Evolutionary conservation across 2,797 vertebrate genomes (phyloP).

Genomic region (Microhierax caerulescens): DNA sequence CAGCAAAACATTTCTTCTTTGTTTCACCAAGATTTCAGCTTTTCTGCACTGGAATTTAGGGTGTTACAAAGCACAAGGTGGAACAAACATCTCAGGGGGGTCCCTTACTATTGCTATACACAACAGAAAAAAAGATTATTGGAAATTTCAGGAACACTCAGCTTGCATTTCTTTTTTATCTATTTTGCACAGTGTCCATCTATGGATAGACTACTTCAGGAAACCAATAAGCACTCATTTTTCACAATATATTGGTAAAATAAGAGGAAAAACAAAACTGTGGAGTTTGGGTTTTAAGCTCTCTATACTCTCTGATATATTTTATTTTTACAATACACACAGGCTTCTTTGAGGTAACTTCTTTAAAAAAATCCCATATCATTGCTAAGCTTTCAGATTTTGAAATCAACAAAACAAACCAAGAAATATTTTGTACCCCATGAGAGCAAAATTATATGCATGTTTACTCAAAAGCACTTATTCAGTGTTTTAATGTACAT

Average conservation of each 20-base stretch:
- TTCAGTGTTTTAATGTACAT: neutral
- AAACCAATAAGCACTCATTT: neutral
- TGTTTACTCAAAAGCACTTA: neutral
- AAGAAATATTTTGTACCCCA: neutral
- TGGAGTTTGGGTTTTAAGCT: neutral
- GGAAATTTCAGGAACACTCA: neutral
- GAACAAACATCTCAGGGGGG: neutral
- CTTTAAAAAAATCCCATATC: neutral
- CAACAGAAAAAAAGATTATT: neutral
- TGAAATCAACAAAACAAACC: neutral
- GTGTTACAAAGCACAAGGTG: neutral
- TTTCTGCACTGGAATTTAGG: neutral
- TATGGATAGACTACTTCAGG: neutral
- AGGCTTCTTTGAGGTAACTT: neutral
- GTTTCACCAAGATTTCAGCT: neutral
- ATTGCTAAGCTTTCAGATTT: neutral
- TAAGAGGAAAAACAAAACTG: neutral
- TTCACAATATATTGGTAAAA: neutral
- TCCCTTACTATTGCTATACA: neutral
- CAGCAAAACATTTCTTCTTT: neutral
- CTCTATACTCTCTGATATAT: neutral
- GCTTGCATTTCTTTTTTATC: neutral
- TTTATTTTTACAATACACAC: neutral
- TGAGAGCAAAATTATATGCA: neutral
- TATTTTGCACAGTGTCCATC: fast-evolving